These are phyloP conservation scores for Ceriagrion tenellum DNA, from an alignment of 2,888 invertebrate genomes.

Conservation along the genomic window DNA sequence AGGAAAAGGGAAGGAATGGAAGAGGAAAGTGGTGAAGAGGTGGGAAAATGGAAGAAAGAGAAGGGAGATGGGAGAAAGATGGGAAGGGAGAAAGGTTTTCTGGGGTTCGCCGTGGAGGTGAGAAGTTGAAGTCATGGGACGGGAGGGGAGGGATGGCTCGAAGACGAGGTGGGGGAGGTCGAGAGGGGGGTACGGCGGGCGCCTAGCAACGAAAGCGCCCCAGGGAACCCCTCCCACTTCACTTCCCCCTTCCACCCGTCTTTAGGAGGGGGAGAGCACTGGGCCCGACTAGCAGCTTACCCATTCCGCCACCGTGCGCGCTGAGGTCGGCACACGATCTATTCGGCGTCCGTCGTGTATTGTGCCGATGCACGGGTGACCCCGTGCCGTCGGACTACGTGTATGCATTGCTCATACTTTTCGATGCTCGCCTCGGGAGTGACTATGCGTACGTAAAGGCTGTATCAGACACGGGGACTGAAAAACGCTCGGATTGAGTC, in stretches of 20 bases:
- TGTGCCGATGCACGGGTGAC: neutral
- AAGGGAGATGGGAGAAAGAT: too few relatives aligned
- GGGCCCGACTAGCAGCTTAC: neutral
- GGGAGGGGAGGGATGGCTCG: neutral
- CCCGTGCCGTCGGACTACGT: neutral
- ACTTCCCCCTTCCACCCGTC: neutral
- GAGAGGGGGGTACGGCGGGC: constrained; percentile 39
- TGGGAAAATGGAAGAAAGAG: neutral
- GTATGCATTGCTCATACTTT: neutral
- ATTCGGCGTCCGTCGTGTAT: neutral
- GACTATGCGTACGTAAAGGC: too few relatives aligned
- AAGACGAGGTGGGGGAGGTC: neutral
- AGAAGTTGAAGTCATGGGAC: neutral
- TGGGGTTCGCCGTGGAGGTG: neutral
- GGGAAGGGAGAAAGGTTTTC: neutral
- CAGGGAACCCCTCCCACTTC: neutral
- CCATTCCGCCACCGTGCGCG: neutral
- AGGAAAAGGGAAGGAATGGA: neutral
- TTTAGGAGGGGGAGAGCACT: neutral
- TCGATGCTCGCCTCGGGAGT: too few relatives aligned
- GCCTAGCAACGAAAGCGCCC: constrained; percentile 63
- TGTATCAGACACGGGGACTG: too few relatives aligned
- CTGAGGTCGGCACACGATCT: neutral
- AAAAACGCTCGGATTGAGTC: too few relatives aligned
- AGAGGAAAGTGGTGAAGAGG: neutral